These are phyloP conservation scores for Burhinus bistriatus DNA, from an alignment of 2,113 vertebrate genomes.

Conservation along the genomic window DNA sequence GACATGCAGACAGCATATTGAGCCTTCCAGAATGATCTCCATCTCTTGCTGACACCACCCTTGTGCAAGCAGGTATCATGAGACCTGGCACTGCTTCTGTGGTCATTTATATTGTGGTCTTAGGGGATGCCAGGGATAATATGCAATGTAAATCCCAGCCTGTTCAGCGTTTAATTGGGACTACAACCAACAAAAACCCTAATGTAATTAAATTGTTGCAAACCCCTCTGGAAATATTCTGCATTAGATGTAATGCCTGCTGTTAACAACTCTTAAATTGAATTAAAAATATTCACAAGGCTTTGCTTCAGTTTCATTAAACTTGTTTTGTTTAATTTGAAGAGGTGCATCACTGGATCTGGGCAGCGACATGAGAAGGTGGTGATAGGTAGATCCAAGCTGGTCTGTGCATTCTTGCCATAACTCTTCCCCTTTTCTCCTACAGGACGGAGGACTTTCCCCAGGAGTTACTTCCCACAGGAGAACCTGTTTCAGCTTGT, in stretches of 20 bases:
- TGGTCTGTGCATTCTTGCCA: background rate
- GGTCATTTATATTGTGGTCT: background rate
- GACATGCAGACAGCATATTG: background rate
- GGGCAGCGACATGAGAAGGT: background rate
- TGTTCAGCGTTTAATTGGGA: background rate
- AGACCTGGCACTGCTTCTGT: background rate
- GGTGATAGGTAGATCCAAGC: background rate
- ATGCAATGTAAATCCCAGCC: background rate
- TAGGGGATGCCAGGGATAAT: background rate
- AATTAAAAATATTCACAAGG: background rate
- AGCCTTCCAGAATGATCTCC: background rate
- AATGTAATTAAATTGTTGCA: background rate
- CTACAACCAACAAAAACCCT: background rate
- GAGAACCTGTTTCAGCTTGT: slow-evolving; percentile 88
- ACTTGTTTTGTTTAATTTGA: background rate
- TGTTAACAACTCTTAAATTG: background rate
- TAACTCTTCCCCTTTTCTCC: background rate
- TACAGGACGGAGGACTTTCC: slow-evolving; percentile 87
- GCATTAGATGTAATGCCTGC: background rate
- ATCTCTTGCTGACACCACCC: background rate
- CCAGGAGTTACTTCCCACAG: slow-evolving; percentile 88
- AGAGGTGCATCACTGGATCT: background rate
- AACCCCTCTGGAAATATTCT: background rate
- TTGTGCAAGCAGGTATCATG: background rate
- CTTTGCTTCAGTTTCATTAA: background rate